phyloP scores from a whole-genome alignment of 1,140 invertebrate genomes.

The Metaphire vulgaris region DNA sequence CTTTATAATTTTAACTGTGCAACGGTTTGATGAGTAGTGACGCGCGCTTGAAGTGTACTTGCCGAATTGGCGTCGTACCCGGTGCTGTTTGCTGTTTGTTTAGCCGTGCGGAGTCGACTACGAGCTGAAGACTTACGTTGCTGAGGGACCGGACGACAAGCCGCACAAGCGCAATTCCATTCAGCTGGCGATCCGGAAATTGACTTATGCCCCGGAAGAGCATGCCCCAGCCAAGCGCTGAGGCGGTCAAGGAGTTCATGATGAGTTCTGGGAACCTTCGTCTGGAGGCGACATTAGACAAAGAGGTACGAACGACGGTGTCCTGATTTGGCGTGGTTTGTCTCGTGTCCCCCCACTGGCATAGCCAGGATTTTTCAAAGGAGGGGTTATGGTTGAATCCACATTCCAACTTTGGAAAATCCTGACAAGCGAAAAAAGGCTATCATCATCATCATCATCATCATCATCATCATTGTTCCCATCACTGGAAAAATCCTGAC shows the following conservation, averaged over 20 bases:
- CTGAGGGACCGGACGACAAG: constrained; percentile 83
- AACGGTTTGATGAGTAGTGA: too few relatives aligned
- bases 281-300: constrained; percentile 93
- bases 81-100: constrained; percentile 56
- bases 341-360: constrained; percentile 18
- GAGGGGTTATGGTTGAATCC: too few relatives aligned
- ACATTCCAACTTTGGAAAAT: too few relatives aligned
- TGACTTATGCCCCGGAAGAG: constrained; percentile 97
- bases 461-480: too few relatives aligned
- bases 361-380: constrained; percentile 8
- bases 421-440: too few relatives aligned
- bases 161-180: constrained; percentile 74
- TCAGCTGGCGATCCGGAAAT: constrained; percentile 66
- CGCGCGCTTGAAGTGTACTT: too few relatives aligned
- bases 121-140: constrained; percentile 91
- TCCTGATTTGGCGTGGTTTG: constrained; percentile 22
- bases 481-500: too few relatives aligned
- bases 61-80: too few relatives aligned
- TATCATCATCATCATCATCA: too few relatives aligned
- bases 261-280: constrained; percentile 98
- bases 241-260: constrained; percentile 98
- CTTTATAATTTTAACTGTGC: too few relatives aligned
- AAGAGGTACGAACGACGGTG: too few relatives aligned
- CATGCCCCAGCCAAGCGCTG: constrained; percentile 91
- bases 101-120: constrained; percentile 99